A percentile compares a stretch with the other conserved stretches of the same genome.
phyloP scores from a whole-genome alignment of 2,797 vertebrate species.

The Eulemur coronatus region DNA sequence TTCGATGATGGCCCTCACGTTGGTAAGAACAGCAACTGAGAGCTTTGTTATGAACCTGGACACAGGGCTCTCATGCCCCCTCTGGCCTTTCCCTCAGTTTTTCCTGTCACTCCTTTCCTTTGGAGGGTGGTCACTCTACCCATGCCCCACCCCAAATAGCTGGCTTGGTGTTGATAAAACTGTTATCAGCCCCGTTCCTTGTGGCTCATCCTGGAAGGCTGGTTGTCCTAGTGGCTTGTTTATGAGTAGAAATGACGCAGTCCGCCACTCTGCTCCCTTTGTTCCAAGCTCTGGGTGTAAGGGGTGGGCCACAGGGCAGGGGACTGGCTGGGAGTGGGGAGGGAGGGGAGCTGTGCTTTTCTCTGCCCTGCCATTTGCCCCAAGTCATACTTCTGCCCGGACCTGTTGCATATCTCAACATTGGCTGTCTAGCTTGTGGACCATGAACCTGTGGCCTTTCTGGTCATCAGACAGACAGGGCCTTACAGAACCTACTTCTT shows the following conservation, averaged over 20 bases:
- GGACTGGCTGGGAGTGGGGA: background rate
- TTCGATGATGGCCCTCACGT: background rate
- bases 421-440: background rate
- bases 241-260: background rate
- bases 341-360: background rate
- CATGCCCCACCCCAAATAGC: background rate
- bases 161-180: background rate
- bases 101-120: constrained; percentile 49
- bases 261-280: background rate
- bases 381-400: accelerated
- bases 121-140: background rate
- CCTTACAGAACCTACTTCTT: background rate
- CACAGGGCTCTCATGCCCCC: background rate
- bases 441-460: background rate
- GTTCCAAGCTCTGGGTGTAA: background rate
- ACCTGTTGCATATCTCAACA: background rate
- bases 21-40: background rate
- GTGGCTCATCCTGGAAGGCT: background rate
- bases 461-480: background rate
- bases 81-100: background rate
- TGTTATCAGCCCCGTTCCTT: background rate
- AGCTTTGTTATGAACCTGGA: background rate
- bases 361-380: background rate
- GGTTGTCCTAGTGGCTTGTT: background rate
- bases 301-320: too few species aligned